Evolutionary conservation across 2,888 invertebrate species (phyloP).

Genomic region (Protophormia terraenovae): DNA sequence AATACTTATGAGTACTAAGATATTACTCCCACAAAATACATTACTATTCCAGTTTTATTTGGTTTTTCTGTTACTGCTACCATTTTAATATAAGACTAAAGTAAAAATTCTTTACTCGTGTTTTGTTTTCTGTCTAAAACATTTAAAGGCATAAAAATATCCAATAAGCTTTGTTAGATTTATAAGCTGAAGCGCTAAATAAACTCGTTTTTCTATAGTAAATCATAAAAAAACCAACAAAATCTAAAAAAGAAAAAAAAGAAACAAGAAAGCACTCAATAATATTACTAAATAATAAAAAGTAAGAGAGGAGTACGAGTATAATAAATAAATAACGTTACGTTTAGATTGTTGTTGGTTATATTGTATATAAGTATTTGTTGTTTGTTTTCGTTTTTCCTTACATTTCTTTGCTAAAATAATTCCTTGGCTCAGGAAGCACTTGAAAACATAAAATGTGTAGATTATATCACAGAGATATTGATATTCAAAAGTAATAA

Average conservation of each 20-base stretch:
- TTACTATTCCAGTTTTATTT: no score
- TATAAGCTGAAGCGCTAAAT: slow-evolving; percentile 57
- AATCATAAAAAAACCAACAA: slow-evolving; percentile 49
- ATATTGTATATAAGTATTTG: no score
- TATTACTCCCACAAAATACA: no score
- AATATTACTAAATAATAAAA: slow-evolving; percentile 3
- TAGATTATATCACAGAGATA: slow-evolving; percentile 19
- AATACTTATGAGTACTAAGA: no score
- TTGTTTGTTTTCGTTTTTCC: background rate
- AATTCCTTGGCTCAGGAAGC: background rate
- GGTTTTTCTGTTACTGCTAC: no score
- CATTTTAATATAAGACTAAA: no score
- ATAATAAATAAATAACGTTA: slow-evolving; percentile 23
- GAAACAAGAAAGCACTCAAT: background rate
- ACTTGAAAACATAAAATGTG: slow-evolving; percentile 26
- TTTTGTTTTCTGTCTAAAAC: no score
- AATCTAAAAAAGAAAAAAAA: background rate
- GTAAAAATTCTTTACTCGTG: no score
- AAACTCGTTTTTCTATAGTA: slow-evolving; percentile 54
- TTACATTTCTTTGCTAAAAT: background rate
- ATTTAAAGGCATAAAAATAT: slow-evolving; percentile 47
- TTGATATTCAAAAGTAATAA: slow-evolving; percentile 26
- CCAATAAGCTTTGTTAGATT: slow-evolving; percentile 59
- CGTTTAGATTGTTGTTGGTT: no score
- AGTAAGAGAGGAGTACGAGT: background rate